Base-by-base conservation (phyloP, 2,113 vertebrate species). In the Tympanuchus pallidicinctus region DNA sequence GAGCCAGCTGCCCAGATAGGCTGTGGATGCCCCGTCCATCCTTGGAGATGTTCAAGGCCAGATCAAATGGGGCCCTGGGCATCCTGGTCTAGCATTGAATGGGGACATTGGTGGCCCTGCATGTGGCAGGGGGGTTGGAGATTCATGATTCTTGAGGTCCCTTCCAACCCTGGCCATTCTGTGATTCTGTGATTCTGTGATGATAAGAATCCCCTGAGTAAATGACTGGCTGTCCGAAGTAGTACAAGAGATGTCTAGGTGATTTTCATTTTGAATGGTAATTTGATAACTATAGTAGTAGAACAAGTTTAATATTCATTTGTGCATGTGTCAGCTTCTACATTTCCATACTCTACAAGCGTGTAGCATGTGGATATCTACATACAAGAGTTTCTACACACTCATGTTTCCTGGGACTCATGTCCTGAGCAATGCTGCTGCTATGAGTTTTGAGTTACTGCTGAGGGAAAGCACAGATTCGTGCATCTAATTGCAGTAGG, bases 151-250 rank as follows among this genome's bases (percentile, higher is more conserved):
- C 42, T 43, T 43, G 42, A 43, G 42, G 42, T 43, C 42, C 42
- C 42, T 43, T 43, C 15, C 16, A 43, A 43, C 42, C 42, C 42
- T 16, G 42, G 42, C 42, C 42, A 43, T 16, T 43, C 42, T 43
- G 42, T 43, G 42, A 43, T 43, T 43, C 15, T 16, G 13, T 43
- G 42, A 43, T 43, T 43, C 42, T 43, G 42, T 38, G 19, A 20
- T 40, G 32, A 50, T 45, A 10, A 80, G 67, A 59, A 36, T 27
- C 61, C 52, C 82, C 57, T 60, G 32, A 66, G 69, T 88, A 89
- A 91, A 84, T 67, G 48, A 28, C 76, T 75, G 47, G 77, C 78
- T 72, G 0, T 83, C 48, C 81, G 69, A 88, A 86, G 76, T 81
- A 70, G 42, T 15, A 76, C 64, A 79, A n/a, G 24, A 96, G 61